phyloP scores from a whole-genome alignment of 2,888 invertebrate genomes.

The Rugalucina vietnamica region DNA sequence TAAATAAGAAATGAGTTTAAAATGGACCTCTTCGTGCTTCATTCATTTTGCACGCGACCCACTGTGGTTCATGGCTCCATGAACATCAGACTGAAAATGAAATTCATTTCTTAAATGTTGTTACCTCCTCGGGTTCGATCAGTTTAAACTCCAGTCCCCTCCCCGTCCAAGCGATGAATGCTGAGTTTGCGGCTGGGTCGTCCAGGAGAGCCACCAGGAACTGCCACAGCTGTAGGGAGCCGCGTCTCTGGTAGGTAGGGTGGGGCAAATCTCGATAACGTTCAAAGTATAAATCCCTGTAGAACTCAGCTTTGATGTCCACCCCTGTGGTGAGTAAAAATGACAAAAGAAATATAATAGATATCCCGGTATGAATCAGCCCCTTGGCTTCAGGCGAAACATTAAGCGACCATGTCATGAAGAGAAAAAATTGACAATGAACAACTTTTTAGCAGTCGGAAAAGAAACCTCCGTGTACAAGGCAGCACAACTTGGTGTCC shows the following conservation, averaged over 20 bases:
- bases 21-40: no score
- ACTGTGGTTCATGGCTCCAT: neutral
- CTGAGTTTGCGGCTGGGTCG: slow-evolving; percentile 83
- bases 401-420: no score
- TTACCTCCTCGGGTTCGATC: slow-evolving; percentile 96
- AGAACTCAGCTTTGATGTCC: slow-evolving; percentile 78
- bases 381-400: no score
- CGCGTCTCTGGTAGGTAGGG: slow-evolving; percentile 81
- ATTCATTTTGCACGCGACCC: no score
- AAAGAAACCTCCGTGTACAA: no score
- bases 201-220: slow-evolving; percentile 92
- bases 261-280: slow-evolving; percentile 77
- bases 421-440: no score
- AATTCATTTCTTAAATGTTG: neutral
- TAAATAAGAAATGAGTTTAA: no score
- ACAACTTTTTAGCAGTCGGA: no score
- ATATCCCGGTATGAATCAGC: no score
- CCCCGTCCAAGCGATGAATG: slow-evolving; percentile 95
- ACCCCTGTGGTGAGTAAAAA: no score
- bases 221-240: slow-evolving; percentile 92
- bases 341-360: no score
- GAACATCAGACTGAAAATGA: neutral
- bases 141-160: slow-evolving; percentile 97
- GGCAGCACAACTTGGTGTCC: no score
- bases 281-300: slow-evolving; percentile 78